Conservation (phyloP, 2,888 invertebrate genomes). For the Hartigia nigra region DNA sequence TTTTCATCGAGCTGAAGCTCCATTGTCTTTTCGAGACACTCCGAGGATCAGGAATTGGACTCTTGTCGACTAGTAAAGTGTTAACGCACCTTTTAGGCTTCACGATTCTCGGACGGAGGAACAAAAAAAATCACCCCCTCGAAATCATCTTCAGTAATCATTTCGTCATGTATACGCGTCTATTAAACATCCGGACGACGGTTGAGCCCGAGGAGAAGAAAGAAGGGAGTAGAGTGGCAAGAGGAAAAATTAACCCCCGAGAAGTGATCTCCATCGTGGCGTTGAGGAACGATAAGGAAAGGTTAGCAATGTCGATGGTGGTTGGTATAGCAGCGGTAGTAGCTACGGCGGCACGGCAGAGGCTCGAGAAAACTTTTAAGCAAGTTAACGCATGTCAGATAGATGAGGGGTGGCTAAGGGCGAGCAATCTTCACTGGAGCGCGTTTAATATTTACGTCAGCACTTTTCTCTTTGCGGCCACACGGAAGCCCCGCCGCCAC, state of each 20-base stretch:
- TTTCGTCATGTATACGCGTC: background rate
- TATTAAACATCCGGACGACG: background rate
- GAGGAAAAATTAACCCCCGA: background rate
- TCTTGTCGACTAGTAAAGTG: conserved; percentile 55
- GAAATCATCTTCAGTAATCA: conserved; percentile 48
- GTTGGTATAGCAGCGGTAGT: background rate
- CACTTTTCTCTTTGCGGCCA: conserved; percentile 21
- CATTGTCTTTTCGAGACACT: conserved; percentile 34
- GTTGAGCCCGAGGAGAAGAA: conserved; percentile 21
- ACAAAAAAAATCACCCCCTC: conserved; percentile 57
- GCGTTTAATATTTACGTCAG: conserved; percentile 29
- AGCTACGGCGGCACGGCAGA: conserved; percentile 3
- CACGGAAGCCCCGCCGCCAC: conserved; percentile 3
- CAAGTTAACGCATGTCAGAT: conserved; percentile 25
- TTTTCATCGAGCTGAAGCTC: conserved; percentile 33
- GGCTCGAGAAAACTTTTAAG: conserved; percentile 27
- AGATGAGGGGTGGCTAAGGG: conserved; percentile 18
- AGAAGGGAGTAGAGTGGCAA: conserved; percentile 12
- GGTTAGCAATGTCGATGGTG: background rate
- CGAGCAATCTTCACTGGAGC: conserved; percentile 19
- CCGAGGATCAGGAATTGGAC: conserved; percentile 50
- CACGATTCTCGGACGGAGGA: conserved; percentile 12
- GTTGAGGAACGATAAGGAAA: background rate
- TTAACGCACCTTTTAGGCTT: conserved; percentile 55
- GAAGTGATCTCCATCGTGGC: background rate